Percentiles rank a stretch among this genome's conserved stretches.
Evolutionary conservation across 2,797 vertebrate species (phyloP).

Genomic region (Chiroxiphia lanceolata): DNA sequence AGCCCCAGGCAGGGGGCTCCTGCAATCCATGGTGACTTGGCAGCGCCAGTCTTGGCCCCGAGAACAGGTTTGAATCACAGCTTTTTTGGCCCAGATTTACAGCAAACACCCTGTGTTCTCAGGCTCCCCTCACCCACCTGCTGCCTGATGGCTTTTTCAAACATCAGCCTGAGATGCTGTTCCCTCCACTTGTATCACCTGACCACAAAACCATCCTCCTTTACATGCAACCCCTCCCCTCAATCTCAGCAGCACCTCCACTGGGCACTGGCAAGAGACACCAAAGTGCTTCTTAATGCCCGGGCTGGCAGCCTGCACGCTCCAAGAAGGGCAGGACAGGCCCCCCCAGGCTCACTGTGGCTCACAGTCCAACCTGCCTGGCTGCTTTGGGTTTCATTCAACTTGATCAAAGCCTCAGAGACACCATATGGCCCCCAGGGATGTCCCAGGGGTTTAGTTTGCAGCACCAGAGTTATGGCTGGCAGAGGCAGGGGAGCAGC

Average conservation of each 20-base stretch:
- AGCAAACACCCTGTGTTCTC: accelerated
- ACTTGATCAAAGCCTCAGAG: neutral
- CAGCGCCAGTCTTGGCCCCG: neutral
- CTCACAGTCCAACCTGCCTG: neutral
- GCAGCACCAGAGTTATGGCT: neutral
- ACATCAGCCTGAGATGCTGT: neutral
- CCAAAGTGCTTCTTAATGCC: accelerated
- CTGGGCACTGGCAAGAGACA: neutral
- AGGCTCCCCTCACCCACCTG: neutral
- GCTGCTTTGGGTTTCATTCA: neutral
- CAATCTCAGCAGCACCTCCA: accelerated
- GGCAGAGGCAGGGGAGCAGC: neutral
- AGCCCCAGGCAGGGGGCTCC: neutral
- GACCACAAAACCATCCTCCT: neutral
- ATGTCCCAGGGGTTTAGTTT: neutral
- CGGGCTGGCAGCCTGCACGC: accelerated
- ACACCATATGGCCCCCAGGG: neutral
- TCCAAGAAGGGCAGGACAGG: neutral
- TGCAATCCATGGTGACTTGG: neutral
- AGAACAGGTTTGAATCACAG: accelerated
- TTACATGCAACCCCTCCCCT: accelerated
- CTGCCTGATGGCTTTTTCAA: neutral
- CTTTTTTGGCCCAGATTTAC: neutral
- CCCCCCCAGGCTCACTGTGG: accelerated
- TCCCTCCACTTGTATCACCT: neutral